Evolutionary conservation across 2,888 invertebrate genomes (phyloP), one percentile per base, ranked within the genome.

Genomic region (Eristalis pertinax): DNA sequence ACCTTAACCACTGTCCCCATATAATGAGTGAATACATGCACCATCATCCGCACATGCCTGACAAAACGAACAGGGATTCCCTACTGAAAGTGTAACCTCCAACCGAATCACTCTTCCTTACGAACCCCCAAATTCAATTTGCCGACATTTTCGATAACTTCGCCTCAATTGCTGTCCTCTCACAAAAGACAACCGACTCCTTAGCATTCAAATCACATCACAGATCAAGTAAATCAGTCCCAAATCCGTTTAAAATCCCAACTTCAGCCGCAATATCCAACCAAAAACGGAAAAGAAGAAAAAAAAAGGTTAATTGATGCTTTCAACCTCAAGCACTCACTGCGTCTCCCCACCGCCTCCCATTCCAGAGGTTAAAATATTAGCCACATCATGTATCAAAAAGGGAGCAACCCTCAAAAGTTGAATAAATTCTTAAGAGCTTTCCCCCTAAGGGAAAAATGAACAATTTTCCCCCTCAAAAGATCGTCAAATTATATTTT

Each of bases 401-500:
- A 19, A 19, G 50, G 19, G 19, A 50, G 50, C 19, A 50, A 50
- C 50, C 50, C 50, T 50, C 50, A 50, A 50, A 50, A 50, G 50
- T 50, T 50, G 19, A 50, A 50, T 50, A 50, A 50, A 50, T 50
- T 50, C 50, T 50, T 50, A 50, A 50, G 50, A 50, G 50, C 0
- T 38, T 50, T 50, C 50, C 50, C 43, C 50, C 50, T 19, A 19
- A 50, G 50, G 50, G 50, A 19, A 50, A n/a, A 50, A 50, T 50
- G 50, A 50, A 50, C 50, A 50, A 50, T 50, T 50, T 50, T 50
- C 50, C 19, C 50, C 50, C 50, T 50, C 19, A 8, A 19, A 50
- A 50, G n/a, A 50, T 15, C 15, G 13, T 15, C 11, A 70, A 70
- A 58, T 70, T 38, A 58, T 58, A 58, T 70, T 60, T 70, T 70